phyloP scores from a whole-genome alignment of 2,113 vertebrate genomes.

The Petaurus breviceps region DNA sequence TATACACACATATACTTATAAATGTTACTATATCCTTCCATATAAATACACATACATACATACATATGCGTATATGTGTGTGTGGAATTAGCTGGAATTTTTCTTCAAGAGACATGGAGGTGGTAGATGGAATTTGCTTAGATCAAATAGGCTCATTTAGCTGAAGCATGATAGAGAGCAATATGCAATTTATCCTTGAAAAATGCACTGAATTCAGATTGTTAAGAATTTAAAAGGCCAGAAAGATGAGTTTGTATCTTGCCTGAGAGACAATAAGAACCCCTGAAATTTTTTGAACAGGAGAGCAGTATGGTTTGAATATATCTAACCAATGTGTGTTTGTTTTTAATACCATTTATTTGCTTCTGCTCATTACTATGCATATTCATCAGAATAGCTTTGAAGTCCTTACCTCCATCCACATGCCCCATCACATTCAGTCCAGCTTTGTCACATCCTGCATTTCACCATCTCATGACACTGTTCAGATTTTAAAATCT shows the following conservation, averaged over 20 bases:
- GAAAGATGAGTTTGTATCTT: not conserved
- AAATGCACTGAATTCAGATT: not conserved
- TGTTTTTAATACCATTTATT: not conserved
- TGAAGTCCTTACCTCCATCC: not conserved
- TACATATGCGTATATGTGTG: not conserved
- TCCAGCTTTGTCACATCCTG: not conserved
- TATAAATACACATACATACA: too few species aligned
- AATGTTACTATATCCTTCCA: not conserved
- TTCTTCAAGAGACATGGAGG: not conserved
- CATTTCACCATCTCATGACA: not conserved
- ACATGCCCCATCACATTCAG: not conserved
- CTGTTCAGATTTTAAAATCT: not conserved
- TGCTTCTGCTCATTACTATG: not conserved
- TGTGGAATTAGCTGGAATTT: not conserved
- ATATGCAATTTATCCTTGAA: not conserved
- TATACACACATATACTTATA: too few species aligned
- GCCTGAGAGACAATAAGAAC: not conserved
- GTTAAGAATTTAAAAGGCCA: not conserved
- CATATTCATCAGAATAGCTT: not conserved
- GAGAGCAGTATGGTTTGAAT: not conserved
- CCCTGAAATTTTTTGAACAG: not conserved
- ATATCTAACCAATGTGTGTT: not conserved
- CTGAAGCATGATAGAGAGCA: not conserved
- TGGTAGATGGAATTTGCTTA: not conserved
- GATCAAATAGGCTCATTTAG: not conserved